Evolutionary conservation across 2,797 vertebrate species (phyloP), one percentile per base, ranked within the genome.

Genomic region (Enteromius trimaculatus): DNA sequence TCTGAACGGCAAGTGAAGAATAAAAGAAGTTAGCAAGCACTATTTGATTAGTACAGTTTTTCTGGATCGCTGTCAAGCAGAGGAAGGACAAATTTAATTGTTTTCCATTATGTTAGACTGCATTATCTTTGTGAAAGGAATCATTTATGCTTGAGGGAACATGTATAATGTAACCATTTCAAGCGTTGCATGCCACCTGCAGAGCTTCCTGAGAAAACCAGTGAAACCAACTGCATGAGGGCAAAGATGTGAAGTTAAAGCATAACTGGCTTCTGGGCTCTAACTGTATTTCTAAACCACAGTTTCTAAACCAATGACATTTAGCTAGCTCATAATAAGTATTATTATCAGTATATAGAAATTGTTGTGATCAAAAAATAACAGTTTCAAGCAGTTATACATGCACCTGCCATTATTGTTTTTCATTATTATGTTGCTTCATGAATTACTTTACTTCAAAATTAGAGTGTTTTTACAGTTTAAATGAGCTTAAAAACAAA

Each of bases 181-280:
- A 42, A 76, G 53, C 21, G 6, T 34, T 62, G 39, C 55, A 23
- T 47, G 37, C 37, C 55, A 60, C 71, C 47, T 53, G 37, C 55
- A 62, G 75, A 44, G 75, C 31, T 60, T 29, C 75, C 7, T 76
- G 29, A 55, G 29, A 75, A 70, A 47, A 47, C 42, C 29, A 21
- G 6, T 1, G 7, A 76, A 23, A 58, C 11, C 51, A 31, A 72
- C 60, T 47, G 21, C 23, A 47, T 47, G n/a, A 26, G 66, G 16
- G 17, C 34, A 39, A 66, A 34, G 60, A 16, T 29, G 60, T 29
- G 60, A 62, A 62, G 23, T 62, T 62, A 62, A 62, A 62, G 2
- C 58, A 60, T 26, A 62, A 16, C 58, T 26, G 58, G 58, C 58
- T 29, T 62, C 58, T 62, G 58, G 23, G 58, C 58, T 29, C 13